A percentile compares a stretch with the other conserved stretches of the same genome.
Conservation (phyloP, 2,888 invertebrate species). For the Lycaena phlaeas region DNA sequence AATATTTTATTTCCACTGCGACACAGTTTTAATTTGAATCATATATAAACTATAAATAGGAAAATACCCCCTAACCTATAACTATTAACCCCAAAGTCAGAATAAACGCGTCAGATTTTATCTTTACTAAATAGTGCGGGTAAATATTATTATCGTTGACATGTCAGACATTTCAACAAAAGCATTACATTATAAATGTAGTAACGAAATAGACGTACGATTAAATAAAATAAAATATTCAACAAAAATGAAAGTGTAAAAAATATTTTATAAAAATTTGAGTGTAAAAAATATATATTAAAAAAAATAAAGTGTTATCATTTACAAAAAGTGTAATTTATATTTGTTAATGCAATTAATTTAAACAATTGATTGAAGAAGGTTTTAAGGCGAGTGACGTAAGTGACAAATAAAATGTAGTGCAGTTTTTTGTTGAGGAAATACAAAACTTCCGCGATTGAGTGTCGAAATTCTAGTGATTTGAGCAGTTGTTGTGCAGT, state of each 20-base stretch:
- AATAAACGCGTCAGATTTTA: not conserved
- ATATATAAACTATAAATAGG: too few species aligned
- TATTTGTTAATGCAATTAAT: too few species aligned
- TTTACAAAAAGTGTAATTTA: too few species aligned
- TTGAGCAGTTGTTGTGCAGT: not conserved
- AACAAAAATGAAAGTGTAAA: not conserved
- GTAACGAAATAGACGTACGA: not conserved
- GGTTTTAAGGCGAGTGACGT: too few species aligned
- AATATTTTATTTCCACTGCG: too few species aligned
- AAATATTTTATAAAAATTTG: not conserved
- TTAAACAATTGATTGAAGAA: too few species aligned
- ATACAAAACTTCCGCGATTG: not conserved
- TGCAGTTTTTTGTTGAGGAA: slow-evolving; percentile 3
- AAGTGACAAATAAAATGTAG: slow-evolving; percentile 5
- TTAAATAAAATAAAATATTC: not conserved
- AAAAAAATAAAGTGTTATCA: not conserved
- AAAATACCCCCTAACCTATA: slow-evolving; percentile 5
- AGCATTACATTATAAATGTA: not conserved
- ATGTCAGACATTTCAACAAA: not conserved
- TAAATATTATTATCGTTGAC: slow-evolving; percentile 9
- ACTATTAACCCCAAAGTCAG: slow-evolving; percentile 5
- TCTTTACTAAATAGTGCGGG: slow-evolving; percentile 10
- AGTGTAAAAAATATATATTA: not conserved
- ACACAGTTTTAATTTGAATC: too few species aligned
- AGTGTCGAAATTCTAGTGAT: slow-evolving; percentile 1